A percentile compares a stretch with the other conserved stretches of the same genome.
Evolutionary conservation across 2,888 invertebrate genomes (phyloP).

Genomic region (Abrostola tripartita): DNA sequence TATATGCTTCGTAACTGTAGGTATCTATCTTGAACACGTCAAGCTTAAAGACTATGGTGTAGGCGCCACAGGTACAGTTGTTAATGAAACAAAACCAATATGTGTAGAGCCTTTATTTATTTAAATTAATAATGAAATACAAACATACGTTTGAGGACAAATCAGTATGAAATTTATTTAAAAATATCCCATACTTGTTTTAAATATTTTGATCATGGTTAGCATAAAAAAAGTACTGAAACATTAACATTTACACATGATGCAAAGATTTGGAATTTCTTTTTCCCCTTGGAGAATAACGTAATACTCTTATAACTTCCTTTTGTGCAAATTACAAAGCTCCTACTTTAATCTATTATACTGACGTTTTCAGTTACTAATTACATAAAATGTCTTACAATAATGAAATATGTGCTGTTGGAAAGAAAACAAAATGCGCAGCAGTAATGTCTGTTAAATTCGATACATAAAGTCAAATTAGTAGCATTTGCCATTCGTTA

Average conservation of each 20-base stretch:
- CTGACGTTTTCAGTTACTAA: slow-evolving; percentile 15
- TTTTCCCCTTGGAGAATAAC: slow-evolving; percentile 4
- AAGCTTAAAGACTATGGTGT: too few species aligned
- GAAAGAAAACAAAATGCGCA: neutral
- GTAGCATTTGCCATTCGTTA: too few species aligned
- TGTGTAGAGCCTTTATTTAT: slow-evolving; percentile 44
- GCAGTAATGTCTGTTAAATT: neutral
- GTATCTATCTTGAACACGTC: too few species aligned
- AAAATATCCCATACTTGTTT: slow-evolving; percentile 11
- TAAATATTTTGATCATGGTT: slow-evolving; percentile 37
- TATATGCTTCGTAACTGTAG: too few species aligned
- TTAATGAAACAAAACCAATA: slow-evolving; percentile 20
- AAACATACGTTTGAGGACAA: slow-evolving; percentile 27
- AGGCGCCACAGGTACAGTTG: too few species aligned
- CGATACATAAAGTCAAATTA: neutral
- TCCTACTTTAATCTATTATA: slow-evolving; percentile 20
- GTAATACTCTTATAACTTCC: slow-evolving; percentile 11
- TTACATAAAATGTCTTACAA: slow-evolving; percentile 13
- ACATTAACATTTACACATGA: neutral
- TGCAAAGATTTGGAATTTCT: neutral
- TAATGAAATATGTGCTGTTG: slow-evolving; percentile 4
- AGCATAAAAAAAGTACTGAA: slow-evolving; percentile 12
- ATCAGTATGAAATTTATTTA: slow-evolving; percentile 23
- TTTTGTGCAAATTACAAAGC: slow-evolving; percentile 49
- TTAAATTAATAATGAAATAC: slow-evolving; percentile 40